Percentiles rank a stretch among this genome's conserved stretches.
These are phyloP conservation scores for Venustoraphidia nigricollis DNA, from an alignment of 2,888 invertebrate genomes.

Conservation along the genomic window DNA sequence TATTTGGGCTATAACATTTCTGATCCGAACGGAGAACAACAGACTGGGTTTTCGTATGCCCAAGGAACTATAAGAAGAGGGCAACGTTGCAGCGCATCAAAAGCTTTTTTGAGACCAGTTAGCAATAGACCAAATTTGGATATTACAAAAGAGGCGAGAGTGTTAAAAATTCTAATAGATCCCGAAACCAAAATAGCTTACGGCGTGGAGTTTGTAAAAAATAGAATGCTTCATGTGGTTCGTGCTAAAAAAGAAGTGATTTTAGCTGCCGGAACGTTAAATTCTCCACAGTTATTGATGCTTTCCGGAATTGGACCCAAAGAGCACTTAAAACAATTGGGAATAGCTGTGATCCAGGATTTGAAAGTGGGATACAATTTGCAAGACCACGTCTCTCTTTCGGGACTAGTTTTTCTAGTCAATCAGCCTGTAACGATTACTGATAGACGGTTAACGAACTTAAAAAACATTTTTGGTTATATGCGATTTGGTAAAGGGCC, in stretches of 20 bases:
- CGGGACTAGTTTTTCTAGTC: slow-evolving; percentile 51
- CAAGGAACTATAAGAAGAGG: slow-evolving; percentile 52
- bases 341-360: slow-evolving; percentile 44
- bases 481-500: slow-evolving; percentile 48
- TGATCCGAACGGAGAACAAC: slow-evolving; percentile 46
- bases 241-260: slow-evolving; percentile 57
- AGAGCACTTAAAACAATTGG: slow-evolving; percentile 37
- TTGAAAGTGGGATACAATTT: slow-evolving; percentile 61
- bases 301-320: slow-evolving; percentile 62
- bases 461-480: slow-evolving; percentile 44
- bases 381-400: slow-evolving; percentile 58
- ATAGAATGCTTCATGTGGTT: slow-evolving; percentile 32
- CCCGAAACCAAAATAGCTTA: slow-evolving; percentile 36
- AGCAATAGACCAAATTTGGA: slow-evolving; percentile 44
- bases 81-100: slow-evolving; percentile 54
- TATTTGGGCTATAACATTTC: slow-evolving; percentile 53
- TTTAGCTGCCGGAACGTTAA: slow-evolving; percentile 61
- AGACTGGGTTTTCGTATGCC: slow-evolving; percentile 45
- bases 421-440: slow-evolving; percentile 38
- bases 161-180: slow-evolving; percentile 45
- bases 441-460: slow-evolving; percentile 15
- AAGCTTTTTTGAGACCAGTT: slow-evolving; percentile 55
- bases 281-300: slow-evolving; percentile 69
- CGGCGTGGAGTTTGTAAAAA: slow-evolving; percentile 51
- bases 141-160: slow-evolving; percentile 49